phyloP scores from a whole-genome alignment of 2,797 vertebrate genomes.

The Lateolabrax maculatus region DNA sequence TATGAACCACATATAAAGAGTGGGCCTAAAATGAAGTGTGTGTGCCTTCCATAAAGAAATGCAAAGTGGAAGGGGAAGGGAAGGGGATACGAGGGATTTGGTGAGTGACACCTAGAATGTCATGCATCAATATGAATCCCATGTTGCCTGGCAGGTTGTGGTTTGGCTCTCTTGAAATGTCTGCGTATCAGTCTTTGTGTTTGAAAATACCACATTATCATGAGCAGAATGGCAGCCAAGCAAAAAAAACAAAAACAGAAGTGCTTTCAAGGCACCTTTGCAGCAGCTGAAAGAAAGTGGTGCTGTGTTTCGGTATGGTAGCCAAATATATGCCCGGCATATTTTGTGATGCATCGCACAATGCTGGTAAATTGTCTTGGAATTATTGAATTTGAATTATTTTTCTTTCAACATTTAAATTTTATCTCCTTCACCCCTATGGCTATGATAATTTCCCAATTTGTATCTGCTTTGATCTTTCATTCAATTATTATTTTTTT shows the following conservation, averaged over 20 bases:
- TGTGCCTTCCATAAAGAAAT: slow-evolving; percentile 6
- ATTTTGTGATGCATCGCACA: not conserved
- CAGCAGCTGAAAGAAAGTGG: slow-evolving; percentile 3
- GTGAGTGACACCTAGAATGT: slow-evolving; percentile 45
- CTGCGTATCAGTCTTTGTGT: slow-evolving; percentile 54
- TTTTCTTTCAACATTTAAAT: not conserved
- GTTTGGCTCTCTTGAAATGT: slow-evolving; percentile 55
- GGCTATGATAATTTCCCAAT: not conserved
- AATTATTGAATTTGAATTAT: not conserved
- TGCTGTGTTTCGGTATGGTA: not conserved
- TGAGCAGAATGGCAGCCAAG: slow-evolving; percentile 47
- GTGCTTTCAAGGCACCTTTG: slow-evolving; percentile 5
- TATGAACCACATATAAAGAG: not conserved
- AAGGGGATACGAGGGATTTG: slow-evolving; percentile 6
- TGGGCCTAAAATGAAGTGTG: not conserved
- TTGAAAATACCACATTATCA: slow-evolving; percentile 72
- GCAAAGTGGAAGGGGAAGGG: slow-evolving; percentile 15
- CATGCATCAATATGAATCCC: slow-evolving; percentile 41
- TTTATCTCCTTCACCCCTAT: not conserved
- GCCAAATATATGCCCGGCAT: not conserved
- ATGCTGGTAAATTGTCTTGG: not conserved
- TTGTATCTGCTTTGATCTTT: not conserved
- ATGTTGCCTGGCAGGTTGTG: slow-evolving; percentile 30
- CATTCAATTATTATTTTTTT: not conserved
- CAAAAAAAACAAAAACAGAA: slow-evolving; percentile 11